phyloP scores from a whole-genome alignment of 2,888 invertebrate species.

The Agrilus mali region DNA sequence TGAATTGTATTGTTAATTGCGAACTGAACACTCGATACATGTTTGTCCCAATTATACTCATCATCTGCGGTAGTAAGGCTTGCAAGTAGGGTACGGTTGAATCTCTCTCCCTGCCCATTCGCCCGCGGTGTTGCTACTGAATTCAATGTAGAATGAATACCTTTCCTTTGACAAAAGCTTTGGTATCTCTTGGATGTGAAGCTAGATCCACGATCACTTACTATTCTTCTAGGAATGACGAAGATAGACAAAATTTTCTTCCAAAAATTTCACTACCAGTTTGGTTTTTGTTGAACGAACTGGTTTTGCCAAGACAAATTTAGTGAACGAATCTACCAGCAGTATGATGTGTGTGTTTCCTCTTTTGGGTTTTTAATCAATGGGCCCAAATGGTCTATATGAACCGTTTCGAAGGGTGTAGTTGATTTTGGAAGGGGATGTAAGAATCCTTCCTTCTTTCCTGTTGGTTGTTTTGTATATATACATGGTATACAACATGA shows the following conservation, averaged over 20 bases:
- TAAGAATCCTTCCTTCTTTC: constrained; percentile 17
- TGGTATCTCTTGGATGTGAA: constrained; percentile 17
- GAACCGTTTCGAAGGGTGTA: constrained; percentile 16
- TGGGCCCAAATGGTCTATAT: constrained; percentile 20
- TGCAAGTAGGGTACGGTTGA: constrained; percentile 14
- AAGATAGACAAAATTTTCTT: constrained; percentile 12
- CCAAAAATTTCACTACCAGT: constrained; percentile 12
- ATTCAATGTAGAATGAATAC: constrained; percentile 15
- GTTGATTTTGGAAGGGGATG: constrained; percentile 17
- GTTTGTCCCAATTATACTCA: constrained; percentile 14
- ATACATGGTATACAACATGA: constrained; percentile 20
- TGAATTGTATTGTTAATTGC: constrained; percentile 12
- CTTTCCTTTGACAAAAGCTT: constrained; percentile 11
- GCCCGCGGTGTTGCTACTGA: constrained; percentile 18
- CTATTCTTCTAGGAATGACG: constrained; percentile 12
- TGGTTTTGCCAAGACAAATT: constrained; percentile 16
- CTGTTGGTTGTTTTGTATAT: constrained; percentile 10
- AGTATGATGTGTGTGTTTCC: constrained; percentile 16
- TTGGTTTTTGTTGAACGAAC: constrained; percentile 11
- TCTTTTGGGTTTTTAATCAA: constrained; percentile 9
- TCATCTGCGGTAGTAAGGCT: constrained; percentile 14
- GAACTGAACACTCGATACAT: constrained; percentile 8
- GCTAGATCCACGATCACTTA: constrained; percentile 17
- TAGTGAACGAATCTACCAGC: constrained; percentile 19
- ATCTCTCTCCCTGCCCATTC: constrained; percentile 20